Evolutionary conservation across 1,140 invertebrate species (phyloP).

Genomic region (Coboldia fuscipes): DNA sequence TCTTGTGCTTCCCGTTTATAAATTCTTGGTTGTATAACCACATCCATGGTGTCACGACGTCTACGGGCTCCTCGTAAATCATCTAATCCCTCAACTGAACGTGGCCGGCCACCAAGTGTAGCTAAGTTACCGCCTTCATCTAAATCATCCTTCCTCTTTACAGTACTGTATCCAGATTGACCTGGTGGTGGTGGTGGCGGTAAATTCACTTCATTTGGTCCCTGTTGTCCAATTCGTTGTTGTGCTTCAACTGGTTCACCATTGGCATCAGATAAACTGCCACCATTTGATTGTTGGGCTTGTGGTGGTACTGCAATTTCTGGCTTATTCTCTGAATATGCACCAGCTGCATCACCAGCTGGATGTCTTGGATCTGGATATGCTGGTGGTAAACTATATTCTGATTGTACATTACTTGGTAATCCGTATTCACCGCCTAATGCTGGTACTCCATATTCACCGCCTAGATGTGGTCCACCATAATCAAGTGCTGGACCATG

Average conservation of each 20-base stretch:
- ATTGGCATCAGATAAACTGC: constrained; percentile 42
- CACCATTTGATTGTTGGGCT: constrained; percentile 28
- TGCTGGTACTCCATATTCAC: constrained; percentile 43
- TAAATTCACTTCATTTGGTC: constrained; percentile 38
- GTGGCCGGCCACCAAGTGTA: constrained; percentile 58
- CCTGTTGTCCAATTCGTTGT: constrained; percentile 10
- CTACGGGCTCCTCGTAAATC: constrained; percentile 44
- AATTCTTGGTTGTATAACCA: constrained; percentile 40
- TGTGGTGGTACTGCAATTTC: constrained; percentile 58
- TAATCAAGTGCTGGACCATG: constrained; percentile 41
- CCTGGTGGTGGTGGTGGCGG: constrained; percentile 62
- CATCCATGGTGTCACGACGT: constrained; percentile 31
- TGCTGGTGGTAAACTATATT: too few relatives aligned
- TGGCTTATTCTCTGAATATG: constrained; percentile 59
- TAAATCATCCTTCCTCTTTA: constrained; percentile 50
- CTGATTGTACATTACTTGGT: too few relatives aligned
- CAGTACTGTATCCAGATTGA: constrained; percentile 54
- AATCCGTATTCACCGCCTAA: constrained; percentile 46
- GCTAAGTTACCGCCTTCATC: constrained; percentile 55
- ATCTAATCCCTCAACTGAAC: constrained; percentile 48
- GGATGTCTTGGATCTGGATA: constrained; percentile 66
- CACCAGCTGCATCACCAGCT: constrained; percentile 44
- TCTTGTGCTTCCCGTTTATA: constrained; percentile 73
- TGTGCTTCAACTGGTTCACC: constrained; percentile 13
- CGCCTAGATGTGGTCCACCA: constrained; percentile 37